Base-by-base conservation (phyloP, 2,113 vertebrate species). In the Hippopotamus amphibius region DNA sequence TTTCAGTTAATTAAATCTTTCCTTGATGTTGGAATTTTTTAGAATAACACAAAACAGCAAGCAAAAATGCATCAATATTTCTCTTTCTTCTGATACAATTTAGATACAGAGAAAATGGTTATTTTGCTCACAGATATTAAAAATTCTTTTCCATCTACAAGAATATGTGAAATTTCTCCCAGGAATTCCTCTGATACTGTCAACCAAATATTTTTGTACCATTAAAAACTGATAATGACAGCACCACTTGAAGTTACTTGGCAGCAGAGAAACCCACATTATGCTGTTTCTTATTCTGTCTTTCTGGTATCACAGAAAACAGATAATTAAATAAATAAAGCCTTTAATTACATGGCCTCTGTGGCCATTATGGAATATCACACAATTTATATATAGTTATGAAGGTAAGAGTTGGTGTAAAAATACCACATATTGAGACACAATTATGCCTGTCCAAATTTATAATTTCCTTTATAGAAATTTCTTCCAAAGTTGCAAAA, bases 401-500 rank as follows among this genome's bases (percentile, higher is more conserved):
- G 53, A 93, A 91, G 77, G 24, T 93, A 80, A 83, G 69, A 96
- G 71, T 79, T 88, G 19, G 26, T 96, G 1, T 96, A 79, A 97
- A 91, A 94, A 16, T 3, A 74, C 7, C 14, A 30, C 22, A 74
- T 65, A 85, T 72, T 93, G 57, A 95, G 93, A 79, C 77, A 90
- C 2, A 89, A 17, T 82, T 59, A 53, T 61, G 80, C 81, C 53
- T 71, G 48, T 86, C 30, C 68, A 96, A 55, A 93, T 93, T 88
- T 84, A 84, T 0, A 95, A 37, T 83, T 97, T 95, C 65, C 63
- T 93, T 3, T 88, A 22, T 55, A 41, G 66, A 97, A 94, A 81
- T 97, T 93, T 92, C 26, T 90, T 85, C 41, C 66, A 90, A 88
- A 97, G 88, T 97, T 96, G 43, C 37, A 94, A 48, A 96, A 96